Evolutionary conservation across 2,113 vertebrate genomes (phyloP), one percentile per base, ranked within the genome.

Genomic region (Melospiza georgiana): DNA sequence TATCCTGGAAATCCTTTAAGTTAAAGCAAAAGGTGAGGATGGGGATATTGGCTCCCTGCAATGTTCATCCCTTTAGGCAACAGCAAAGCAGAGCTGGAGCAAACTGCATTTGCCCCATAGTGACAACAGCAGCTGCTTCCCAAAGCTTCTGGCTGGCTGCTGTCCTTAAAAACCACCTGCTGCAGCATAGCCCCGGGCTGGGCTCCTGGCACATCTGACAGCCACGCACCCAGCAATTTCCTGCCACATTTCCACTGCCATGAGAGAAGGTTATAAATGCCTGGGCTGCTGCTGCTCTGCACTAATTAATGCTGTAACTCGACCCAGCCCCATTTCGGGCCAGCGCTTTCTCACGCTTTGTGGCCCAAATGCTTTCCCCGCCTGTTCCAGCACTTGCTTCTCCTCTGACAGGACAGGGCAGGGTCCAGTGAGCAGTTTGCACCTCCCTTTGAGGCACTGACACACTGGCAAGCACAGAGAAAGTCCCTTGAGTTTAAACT

Each of bases 111-210:
- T 73, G 39, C 52, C n/a, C 73, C n/a, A 2, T 16, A 52, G 52
- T 7, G 44, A n/a, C 27, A 76, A 41, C 1, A 57, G 66, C 84
- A 84, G 80, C 91, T 84, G 91, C 80, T 87, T 88, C 79, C 95
- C 84, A 75, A 71, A 94, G 30, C 61, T 86, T 39, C 84, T 84
- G 72, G 44, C 25, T 37, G 61, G 33, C 69, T 43, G 61, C 83
- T 74, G 73, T 63, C 77, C 89, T 68, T 75, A 72, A 61, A 87
- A 94, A 25, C 44, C 93, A 94, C 89, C 95, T 92, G 95, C 89
- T 93, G 44, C 0, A 21, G 33, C 62, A 59, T 35, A 67, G 83
- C 72, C 62, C 62, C 2, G 3, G 80, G 74, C 71, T 5, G 33
- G 54, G 58, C 82, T 57, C 15, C 0, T 0, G 1, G 73, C 83